Base-by-base conservation (phyloP, 2,888 invertebrate genomes). In the Muschampia plurimacula region DNA sequence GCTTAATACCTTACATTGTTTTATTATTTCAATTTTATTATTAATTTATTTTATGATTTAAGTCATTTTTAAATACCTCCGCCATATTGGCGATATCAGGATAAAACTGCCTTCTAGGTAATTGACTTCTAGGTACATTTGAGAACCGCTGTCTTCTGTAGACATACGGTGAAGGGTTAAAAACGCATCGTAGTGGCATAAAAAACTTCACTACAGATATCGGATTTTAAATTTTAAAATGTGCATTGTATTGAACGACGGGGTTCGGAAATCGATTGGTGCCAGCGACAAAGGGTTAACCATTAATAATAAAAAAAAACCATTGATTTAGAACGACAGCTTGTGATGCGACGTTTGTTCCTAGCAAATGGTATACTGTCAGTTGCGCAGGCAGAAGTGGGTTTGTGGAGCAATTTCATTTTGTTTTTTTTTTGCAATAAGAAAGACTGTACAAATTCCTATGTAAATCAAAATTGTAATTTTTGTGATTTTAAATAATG, bases 171-270 rank as follows among this genome's bases (percentile, higher is more conserved):
- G 90, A 93, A 92, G 93, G 94, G 93, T 94, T 94, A 92, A 94
- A 94, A 94, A 91, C 88, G 94, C 94, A 94, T 92, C 92, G 92
- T 93, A 84, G 92, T 85, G 79, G 77, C 84, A 92, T 87, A 93
- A 93, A 94, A 92, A 92, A 90, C 82, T 82, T 82, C 85, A 81
- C 86, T 86, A 91, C 89, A 94, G 93, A 94, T 94, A 94, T 94
- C 93, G 93, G 93, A 93, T 94, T 94, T 94, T 93, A 94, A 94
- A 94, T 89, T 94, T 94, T 94, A 93, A 94, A 94, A 94, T 92
- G 93, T 91, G 93, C 91, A 91, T 94, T 94, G 94, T 93, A 93
- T 93, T 91, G 90, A 85, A 80, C 91, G 76, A 77, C 85, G 80
- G 90, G 92, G 93, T 85, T 91, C 89, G 88, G 85, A 85, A 93